Percentiles rank a stretch among this genome's conserved stretches.
Conservation (phyloP, 2,113 vertebrate species). For the Nipponia nippon region DNA sequence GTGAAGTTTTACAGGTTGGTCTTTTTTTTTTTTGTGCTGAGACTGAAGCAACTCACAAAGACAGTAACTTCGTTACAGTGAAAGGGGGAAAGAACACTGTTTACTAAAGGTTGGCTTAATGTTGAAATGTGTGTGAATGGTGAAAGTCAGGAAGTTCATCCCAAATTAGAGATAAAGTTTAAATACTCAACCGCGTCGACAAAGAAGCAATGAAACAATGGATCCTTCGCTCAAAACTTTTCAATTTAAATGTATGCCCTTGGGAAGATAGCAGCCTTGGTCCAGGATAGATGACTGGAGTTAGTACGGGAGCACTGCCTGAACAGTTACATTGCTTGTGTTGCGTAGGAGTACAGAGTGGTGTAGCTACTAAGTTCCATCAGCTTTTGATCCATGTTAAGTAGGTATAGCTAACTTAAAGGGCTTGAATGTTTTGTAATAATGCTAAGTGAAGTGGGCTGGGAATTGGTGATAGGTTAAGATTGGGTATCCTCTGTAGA, state of each 20-base stretch:
- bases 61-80: not conserved
- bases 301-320: fast-evolving
- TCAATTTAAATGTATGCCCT: not conserved
- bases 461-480: not conserved
- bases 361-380: not conserved
- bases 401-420: not conserved
- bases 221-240: not conserved
- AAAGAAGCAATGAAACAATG: not conserved
- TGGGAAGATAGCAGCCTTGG: not conserved
- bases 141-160: not conserved
- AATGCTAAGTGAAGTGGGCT: not conserved
- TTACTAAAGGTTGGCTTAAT: not conserved
- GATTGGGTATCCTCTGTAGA: not conserved
- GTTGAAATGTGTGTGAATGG: fast-evolving
- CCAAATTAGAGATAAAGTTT: not conserved
- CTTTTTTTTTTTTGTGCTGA: not conserved
- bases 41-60: not conserved
- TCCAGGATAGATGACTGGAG: not conserved
- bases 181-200: not conserved
- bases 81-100: not conserved
- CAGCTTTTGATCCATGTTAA: not conserved
- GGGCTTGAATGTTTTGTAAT: not conserved
- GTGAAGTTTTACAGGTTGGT: not conserved
- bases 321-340: not conserved
- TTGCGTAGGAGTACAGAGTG: not conserved